Conservation (phyloP, 2,888 invertebrate species). For the Tetragnatha montana region DNA sequence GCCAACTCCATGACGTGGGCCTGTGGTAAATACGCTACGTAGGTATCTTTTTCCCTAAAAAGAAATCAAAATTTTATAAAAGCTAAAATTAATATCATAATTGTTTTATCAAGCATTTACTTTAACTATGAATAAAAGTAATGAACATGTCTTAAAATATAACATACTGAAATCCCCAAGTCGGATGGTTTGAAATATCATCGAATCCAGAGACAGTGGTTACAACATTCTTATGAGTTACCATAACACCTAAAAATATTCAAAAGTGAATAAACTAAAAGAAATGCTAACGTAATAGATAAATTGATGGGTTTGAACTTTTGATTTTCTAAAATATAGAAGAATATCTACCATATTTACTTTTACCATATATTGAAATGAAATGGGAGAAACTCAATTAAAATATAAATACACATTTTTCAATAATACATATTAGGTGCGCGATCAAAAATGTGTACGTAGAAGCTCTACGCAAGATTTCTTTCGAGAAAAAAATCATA, state of each 20-base stretch:
- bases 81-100: not conserved
- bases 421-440: too few relatives aligned
- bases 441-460: too few relatives aligned
- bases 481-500: too few relatives aligned
- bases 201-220: slow-evolving; percentile 66
- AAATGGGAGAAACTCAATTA: not conserved
- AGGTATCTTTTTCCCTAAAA: slow-evolving; percentile 80
- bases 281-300: too few relatives aligned
- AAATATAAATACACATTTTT: too few relatives aligned
- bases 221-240: slow-evolving; percentile 72
- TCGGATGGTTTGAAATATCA: slow-evolving; percentile 35
- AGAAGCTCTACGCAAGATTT: too few relatives aligned
- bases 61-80: not conserved
- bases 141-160: not conserved
- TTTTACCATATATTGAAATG: not conserved
- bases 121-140: too few relatives aligned
- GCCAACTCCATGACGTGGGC: slow-evolving; percentile 97
- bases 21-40: slow-evolving; percentile 96
- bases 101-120: not conserved
- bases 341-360: not conserved
- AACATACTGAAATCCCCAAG: slow-evolving; percentile 37
- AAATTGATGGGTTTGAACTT: not conserved
- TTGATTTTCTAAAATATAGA: not conserved
- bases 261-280: too few relatives aligned
- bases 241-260: slow-evolving; percentile 72